Percentiles rank a stretch among this genome's conserved stretches.
These are phyloP conservation scores for Drosophila neonasuta DNA, from an alignment of 2,888 invertebrate species.

Conservation along the genomic window DNA sequence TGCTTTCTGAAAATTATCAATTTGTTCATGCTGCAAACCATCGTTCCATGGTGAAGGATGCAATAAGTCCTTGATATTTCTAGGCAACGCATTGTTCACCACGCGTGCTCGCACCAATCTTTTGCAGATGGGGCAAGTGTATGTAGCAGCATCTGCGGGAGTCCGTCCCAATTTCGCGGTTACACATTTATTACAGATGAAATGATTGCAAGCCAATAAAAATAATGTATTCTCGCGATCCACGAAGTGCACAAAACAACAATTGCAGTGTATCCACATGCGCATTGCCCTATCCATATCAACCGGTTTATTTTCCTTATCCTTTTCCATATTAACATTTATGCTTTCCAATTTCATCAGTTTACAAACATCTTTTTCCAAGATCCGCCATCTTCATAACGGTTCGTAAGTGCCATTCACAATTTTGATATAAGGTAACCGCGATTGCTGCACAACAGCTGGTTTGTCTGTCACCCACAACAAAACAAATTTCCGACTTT, in stretches of 20 bases:
- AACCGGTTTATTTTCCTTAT: not conserved
- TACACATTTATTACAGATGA: conserved; percentile 69
- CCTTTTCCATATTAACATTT: not conserved
- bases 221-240: conserved; percentile 53
- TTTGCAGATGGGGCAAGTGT: conserved; percentile 66
- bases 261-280: conserved; percentile 79
- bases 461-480: conserved; percentile 3
- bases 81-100: conserved; percentile 70
- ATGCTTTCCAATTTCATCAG: not conserved
- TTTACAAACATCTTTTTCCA: not conserved
- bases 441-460: conserved; percentile 34
- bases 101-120: conserved; percentile 61
- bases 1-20: conserved; percentile 63
- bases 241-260: conserved; percentile 65
- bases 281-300: conserved; percentile 21
- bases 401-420: conserved; percentile 22
- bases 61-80: conserved; percentile 70
- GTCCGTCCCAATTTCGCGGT: conserved; percentile 39
- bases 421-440: not conserved
- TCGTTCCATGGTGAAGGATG: conserved; percentile 74
- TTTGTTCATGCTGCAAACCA: conserved; percentile 38
- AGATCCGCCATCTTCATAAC: conserved; percentile 11
- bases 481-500: not conserved
- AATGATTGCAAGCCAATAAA: conserved; percentile 76
- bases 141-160: conserved; percentile 50